Base-by-base conservation (phyloP, 2,888 invertebrate genomes). In the Tupiocoris notatus region DNA sequence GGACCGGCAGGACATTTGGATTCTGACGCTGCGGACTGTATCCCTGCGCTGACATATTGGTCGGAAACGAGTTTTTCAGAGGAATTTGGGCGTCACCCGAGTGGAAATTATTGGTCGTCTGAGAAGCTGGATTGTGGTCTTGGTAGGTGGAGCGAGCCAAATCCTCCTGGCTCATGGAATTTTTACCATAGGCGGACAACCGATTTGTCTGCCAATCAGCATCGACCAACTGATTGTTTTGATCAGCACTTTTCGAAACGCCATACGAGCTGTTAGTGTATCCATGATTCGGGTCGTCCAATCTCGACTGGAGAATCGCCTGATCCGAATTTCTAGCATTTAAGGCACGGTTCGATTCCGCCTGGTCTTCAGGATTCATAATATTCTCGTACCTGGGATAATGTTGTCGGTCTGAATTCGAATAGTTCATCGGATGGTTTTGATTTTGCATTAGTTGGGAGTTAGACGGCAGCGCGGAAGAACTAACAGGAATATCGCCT, bases 361-460 rank as follows among this genome's bases (percentile, higher is more conserved):
- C 25, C 20, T 61, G 73, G 12, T 7, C 6, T 20, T 61, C 62
- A 1, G 61, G 62, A 18, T 24, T 73, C 39, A 63, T 54, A 17
- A 63, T n/a, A 24, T 73, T 73, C 22, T 73, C 73, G 62, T 73
- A 73, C 54, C 73, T 61, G 1, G 73, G 63, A 59, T 21, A 24
- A 59, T 21, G 24, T 39, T 39, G 39, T 16, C 25, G 63, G 18
- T 73, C 62, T n/a, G 58, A 61, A 39, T 73, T 73, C 21, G 62
- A 12, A 2, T 23, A n/a, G n/a, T n/a, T n/a, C 6, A 39, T 39
- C 39, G 39, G 39, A 39, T 39, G 39, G 39, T 12, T 39, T 12
- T 39, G 39, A 39, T 39, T 39, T 7, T 39, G 6, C 12, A 39
- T 12, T 62, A 73, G 21, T 17, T 61, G 16, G 73, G 54, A 1